Conservation (phyloP, 2,797 vertebrate genomes). For the Sebastolobus altivelis region DNA sequence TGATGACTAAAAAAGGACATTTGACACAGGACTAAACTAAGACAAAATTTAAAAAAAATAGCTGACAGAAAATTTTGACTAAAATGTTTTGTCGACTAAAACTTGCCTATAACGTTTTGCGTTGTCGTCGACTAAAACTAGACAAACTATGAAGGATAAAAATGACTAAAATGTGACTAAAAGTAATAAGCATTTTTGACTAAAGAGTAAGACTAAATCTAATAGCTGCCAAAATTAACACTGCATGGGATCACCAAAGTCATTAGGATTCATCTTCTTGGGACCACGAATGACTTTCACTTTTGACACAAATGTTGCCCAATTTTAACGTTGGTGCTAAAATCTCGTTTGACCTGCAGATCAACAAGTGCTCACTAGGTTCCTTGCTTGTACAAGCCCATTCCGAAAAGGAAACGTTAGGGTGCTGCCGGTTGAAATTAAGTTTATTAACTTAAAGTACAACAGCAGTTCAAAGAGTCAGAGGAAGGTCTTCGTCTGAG, state of each 20-base stretch:
- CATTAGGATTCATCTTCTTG: not conserved
- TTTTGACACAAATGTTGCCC: not conserved
- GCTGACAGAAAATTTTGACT: too few relatives aligned
- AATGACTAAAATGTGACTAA: too few relatives aligned
- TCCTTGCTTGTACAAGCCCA: not conserved
- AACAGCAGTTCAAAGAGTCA: not conserved
- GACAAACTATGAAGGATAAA: too few relatives aligned
- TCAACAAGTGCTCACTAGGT: not conserved
- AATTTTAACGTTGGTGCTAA: not conserved
- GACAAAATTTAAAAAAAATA: too few relatives aligned
- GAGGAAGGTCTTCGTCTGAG: slow-evolving; percentile 14
- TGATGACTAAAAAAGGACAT: rapidly evolving
- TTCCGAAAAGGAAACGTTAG: not conserved
- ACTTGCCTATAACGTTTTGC: too few relatives aligned
- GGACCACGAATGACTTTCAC: not conserved
- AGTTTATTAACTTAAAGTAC: not conserved
- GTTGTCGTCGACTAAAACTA: too few relatives aligned
- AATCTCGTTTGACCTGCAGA: not conserved
- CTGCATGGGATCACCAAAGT: not conserved
- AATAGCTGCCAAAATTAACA: too few relatives aligned
- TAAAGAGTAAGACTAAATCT: too few relatives aligned
- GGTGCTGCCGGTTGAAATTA: not conserved
- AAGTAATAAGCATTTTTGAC: too few relatives aligned
- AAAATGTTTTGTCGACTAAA: too few relatives aligned
- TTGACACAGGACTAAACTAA: too few relatives aligned